Conservation (phyloP, 2,888 invertebrate genomes). For the Troilus luridus region DNA sequence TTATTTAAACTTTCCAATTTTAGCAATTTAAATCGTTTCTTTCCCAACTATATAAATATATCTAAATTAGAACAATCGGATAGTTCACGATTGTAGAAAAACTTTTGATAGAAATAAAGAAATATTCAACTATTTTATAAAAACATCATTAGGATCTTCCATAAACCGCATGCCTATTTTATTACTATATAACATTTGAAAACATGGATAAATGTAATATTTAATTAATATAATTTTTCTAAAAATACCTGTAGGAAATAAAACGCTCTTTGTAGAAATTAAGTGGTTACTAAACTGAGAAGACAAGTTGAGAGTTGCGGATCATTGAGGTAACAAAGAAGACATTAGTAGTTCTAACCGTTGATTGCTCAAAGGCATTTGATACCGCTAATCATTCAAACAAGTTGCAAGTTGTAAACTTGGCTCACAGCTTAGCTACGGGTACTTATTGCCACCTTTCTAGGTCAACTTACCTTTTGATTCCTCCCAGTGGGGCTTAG, state of each 20-base stretch:
- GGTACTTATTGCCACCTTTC: slow-evolving; percentile 1
- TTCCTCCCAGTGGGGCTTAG: neutral
- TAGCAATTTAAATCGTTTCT: too few relatives aligned
- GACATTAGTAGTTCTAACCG: slow-evolving; percentile 35
- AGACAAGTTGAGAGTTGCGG: neutral
- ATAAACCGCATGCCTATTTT: too few relatives aligned
- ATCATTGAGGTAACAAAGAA: neutral
- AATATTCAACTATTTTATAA: too few relatives aligned
- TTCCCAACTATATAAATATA: too few relatives aligned
- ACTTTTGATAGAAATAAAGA: too few relatives aligned
- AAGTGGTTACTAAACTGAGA: neutral
- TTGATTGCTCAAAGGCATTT: slow-evolving; percentile 46
- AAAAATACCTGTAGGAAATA: neutral
- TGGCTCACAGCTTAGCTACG: neutral
- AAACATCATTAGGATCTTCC: too few relatives aligned
- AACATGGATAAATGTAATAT: too few relatives aligned
- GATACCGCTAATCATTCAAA: slow-evolving; percentile 38
- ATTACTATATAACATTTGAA: too few relatives aligned
- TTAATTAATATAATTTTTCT: too few relatives aligned
- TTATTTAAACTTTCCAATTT: too few relatives aligned
- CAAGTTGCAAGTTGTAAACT: slow-evolving; percentile 10
- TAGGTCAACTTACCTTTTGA: neutral
- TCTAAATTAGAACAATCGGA: too few relatives aligned
- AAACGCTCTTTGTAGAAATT: neutral
- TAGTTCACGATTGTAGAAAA: too few relatives aligned